Conservation (phyloP, 2,888 invertebrate genomes). For the Drosophila leonis region DNA sequence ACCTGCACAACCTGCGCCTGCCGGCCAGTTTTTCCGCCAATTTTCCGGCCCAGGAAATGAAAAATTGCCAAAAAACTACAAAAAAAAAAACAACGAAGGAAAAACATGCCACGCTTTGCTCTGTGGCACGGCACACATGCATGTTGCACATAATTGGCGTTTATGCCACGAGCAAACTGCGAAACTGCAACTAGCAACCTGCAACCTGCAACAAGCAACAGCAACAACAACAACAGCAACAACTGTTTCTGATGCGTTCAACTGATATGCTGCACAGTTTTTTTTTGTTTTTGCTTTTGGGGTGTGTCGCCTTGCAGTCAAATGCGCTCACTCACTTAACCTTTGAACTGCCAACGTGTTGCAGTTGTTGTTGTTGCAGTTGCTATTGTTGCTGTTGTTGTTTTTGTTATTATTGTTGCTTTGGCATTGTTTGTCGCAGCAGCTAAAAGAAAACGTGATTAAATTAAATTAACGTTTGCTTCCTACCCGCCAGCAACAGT, state of each 20-base stretch:
- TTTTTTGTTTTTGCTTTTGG: constrained; percentile 54
- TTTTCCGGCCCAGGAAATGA: constrained; percentile 69
- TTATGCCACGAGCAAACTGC: constrained; percentile 77
- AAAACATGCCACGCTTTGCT: constrained; percentile 69
- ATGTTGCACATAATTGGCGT: constrained; percentile 77
- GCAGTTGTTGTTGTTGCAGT: constrained; percentile 20
- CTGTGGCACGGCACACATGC: constrained; percentile 37
- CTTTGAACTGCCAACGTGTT: constrained; percentile 74
- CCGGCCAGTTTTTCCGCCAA: constrained; percentile 50
- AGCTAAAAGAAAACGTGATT: constrained; percentile 71
- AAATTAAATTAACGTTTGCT: constrained; percentile 79
- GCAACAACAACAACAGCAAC: constrained; percentile 44
- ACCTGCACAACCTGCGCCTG: constrained; percentile 28
- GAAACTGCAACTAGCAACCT: constrained; percentile 60
- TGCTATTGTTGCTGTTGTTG: constrained; percentile 24
- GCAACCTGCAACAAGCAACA: constrained; percentile 47
- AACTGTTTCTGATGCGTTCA: constrained; percentile 71
- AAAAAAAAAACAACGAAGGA: not conserved
- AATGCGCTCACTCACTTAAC: constrained; percentile 80
- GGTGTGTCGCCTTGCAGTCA: constrained; percentile 76
- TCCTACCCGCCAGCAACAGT: constrained; percentile 61
- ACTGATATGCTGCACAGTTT: constrained; percentile 62
- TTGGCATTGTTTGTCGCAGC: constrained; percentile 65
- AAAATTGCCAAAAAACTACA: constrained; percentile 69
- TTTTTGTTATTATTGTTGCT: constrained; percentile 23